These are phyloP conservation scores for Trichogramma evanescens DNA, from an alignment of 2,888 invertebrate species.

Conservation along the genomic window DNA sequence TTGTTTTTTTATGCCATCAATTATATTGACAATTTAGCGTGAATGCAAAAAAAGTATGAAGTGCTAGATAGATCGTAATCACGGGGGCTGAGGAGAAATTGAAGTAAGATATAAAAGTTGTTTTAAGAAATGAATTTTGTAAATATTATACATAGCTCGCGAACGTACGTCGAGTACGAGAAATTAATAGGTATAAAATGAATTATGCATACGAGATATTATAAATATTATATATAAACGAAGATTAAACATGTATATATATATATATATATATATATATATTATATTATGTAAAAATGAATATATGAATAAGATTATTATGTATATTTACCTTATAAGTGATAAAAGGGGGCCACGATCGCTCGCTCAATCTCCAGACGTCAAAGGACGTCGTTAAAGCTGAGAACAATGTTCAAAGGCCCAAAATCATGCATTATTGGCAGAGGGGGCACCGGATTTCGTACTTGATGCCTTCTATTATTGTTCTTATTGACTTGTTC, in stretches of 20 bases:
- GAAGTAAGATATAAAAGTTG: constrained; percentile 13
- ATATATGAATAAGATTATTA: constrained; percentile 34
- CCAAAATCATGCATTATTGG: no score
- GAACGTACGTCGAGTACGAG: constrained; percentile 35
- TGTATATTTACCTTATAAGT: constrained; percentile 46
- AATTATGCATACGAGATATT: constrained; percentile 46
- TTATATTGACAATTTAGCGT: no score
- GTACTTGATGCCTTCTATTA: constrained; percentile 11
- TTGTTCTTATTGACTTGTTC: constrained; percentile 16
- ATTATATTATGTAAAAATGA: constrained; percentile 29
- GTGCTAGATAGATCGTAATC: constrained; percentile 22
- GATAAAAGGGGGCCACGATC: constrained; percentile 40
- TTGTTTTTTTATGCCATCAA: no score
- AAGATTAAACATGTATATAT: constrained; percentile 19
- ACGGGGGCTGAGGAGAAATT: constrained; percentile 33
- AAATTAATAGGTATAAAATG: constrained; percentile 44
- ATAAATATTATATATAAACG: constrained; percentile 37
- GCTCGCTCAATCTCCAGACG: constrained; percentile 32
- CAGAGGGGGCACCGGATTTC: constrained; percentile 2
- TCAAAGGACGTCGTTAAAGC: neutral
- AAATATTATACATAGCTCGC: constrained; percentile 44
- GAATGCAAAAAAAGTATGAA: constrained; percentile 5
- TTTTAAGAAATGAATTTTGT: constrained; percentile 31
- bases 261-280: constrained; percentile 30
- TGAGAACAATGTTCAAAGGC: no score